Conservation (phyloP, 2,113 vertebrate species). For the Ochotona curzoniae region DNA sequence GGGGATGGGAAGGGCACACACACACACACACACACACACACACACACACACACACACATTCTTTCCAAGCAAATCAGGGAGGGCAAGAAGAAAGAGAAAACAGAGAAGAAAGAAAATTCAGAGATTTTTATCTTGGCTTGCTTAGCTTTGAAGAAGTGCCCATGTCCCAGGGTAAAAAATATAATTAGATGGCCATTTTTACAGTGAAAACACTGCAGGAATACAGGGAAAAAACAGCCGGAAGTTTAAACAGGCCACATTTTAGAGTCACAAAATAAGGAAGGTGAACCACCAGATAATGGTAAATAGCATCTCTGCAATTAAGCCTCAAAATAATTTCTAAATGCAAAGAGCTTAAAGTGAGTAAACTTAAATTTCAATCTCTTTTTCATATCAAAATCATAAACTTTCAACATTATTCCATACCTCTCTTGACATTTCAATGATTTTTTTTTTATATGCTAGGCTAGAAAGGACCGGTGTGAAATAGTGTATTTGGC, state of each 20-base stretch:
- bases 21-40: too few relatives aligned
- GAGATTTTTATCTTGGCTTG: neutral
- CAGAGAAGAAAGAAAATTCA: neutral
- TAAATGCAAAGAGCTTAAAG: constrained; percentile 13
- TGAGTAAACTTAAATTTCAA: constrained; percentile 33
- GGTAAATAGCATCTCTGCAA: neutral
- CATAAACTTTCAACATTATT: constrained; percentile 21
- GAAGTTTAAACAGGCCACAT: neutral
- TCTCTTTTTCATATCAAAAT: neutral
- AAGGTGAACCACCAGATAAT: neutral
- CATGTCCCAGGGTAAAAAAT: neutral
- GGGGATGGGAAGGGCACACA: too few relatives aligned
- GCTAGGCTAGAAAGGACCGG: neutral
- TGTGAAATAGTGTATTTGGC: neutral
- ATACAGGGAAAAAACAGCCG: neutral
- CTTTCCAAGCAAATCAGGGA: too few relatives aligned
- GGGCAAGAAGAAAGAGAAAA: neutral
- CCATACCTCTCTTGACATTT: neutral
- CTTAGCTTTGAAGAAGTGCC: neutral
- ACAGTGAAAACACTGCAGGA: neutral
- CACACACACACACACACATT: too few relatives aligned
- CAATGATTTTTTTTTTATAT: neutral
- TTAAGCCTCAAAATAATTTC: neutral
- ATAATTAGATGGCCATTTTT: neutral
- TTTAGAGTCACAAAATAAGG: neutral